A percentile compares a stretch with the other conserved stretches of the same genome.
Evolutionary conservation across 2,113 vertebrate species (phyloP).

Genomic region (Clarias magur): DNA sequence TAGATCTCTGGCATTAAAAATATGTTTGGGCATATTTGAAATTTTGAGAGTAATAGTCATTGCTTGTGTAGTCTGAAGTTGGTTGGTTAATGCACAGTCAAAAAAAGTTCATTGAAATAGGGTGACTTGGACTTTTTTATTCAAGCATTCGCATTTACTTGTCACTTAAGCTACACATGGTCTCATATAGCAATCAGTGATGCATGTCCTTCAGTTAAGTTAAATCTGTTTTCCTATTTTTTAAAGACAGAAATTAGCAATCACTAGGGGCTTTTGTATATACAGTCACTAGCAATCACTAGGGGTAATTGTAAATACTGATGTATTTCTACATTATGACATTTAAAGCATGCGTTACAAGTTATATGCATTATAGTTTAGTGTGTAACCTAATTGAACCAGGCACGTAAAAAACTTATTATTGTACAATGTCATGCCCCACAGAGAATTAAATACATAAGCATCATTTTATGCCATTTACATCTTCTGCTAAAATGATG

Average conservation of each 20-base stretch:
- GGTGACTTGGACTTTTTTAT: background rate
- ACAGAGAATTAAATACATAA: slow-evolving; percentile 60
- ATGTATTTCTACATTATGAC: background rate
- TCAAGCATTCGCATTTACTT: background rate
- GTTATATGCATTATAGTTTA: background rate
- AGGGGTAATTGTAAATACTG: background rate
- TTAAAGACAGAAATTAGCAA: background rate
- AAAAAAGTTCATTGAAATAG: background rate
- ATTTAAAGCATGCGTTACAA: slow-evolving; percentile 12
- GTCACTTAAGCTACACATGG: background rate
- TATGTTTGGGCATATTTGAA: background rate
- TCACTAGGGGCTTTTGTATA: background rate
- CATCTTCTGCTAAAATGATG: slow-evolving; percentile 54
- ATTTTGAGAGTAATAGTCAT: background rate
- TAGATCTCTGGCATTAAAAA: background rate
- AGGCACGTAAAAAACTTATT: slow-evolving; percentile 66
- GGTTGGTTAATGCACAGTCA: background rate
- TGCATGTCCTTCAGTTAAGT: background rate
- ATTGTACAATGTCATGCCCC: slow-evolving; percentile 61
- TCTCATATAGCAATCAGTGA: background rate
- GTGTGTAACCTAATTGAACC: slow-evolving; percentile 20
- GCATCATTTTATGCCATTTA: slow-evolving; percentile 54
- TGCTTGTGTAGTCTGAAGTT: background rate
- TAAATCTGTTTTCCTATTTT: background rate
- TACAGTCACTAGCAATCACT: background rate